phyloP scores from a whole-genome alignment of 2,797 vertebrate species.

The Distichodus sexfasciatus region DNA sequence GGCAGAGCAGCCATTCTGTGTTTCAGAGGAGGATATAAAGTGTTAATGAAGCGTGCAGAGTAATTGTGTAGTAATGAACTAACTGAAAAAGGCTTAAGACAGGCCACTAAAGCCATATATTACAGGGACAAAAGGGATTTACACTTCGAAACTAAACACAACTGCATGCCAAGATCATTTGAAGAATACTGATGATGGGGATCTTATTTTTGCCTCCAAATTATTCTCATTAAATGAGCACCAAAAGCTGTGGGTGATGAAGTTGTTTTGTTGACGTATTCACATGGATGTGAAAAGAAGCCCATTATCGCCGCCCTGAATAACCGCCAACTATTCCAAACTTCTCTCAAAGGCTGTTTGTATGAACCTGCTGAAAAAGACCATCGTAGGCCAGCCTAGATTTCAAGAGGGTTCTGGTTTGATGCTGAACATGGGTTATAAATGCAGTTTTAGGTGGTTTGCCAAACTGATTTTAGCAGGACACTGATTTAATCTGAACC shows the following conservation, averaged over 20 bases:
- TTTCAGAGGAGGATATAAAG: slow-evolving; percentile 81
- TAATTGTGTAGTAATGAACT: slow-evolving; percentile 99
- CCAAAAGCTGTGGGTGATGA: slow-evolving; percentile 84
- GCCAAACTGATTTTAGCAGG: not conserved
- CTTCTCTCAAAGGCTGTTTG: slow-evolving; percentile 38
- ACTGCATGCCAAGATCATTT: slow-evolving; percentile 75
- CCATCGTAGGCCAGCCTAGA: not conserved
- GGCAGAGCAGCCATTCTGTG: slow-evolving; percentile 76
- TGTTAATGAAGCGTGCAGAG: slow-evolving; percentile 96
- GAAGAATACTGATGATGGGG: slow-evolving; percentile 81
- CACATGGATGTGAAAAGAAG: slow-evolving; percentile 80
- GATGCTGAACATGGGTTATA: no score
- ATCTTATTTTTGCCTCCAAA: slow-evolving; percentile 69
- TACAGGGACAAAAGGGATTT: slow-evolving; percentile 88
- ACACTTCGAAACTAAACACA: slow-evolving; percentile 90
- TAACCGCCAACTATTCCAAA: slow-evolving; percentile 56
- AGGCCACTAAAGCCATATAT: slow-evolving; percentile 91
- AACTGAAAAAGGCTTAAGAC: slow-evolving; percentile 95
- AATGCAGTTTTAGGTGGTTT: not conserved
- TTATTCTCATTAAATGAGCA: slow-evolving; percentile 87
- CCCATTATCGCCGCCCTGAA: slow-evolving; percentile 73
- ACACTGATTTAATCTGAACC: not conserved
- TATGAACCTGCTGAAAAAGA: not conserved
- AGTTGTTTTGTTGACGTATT: slow-evolving; percentile 83
- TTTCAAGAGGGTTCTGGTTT: not conserved